phyloP scores from a whole-genome alignment of 2,888 invertebrate species.

The Nomada flava region DNA sequence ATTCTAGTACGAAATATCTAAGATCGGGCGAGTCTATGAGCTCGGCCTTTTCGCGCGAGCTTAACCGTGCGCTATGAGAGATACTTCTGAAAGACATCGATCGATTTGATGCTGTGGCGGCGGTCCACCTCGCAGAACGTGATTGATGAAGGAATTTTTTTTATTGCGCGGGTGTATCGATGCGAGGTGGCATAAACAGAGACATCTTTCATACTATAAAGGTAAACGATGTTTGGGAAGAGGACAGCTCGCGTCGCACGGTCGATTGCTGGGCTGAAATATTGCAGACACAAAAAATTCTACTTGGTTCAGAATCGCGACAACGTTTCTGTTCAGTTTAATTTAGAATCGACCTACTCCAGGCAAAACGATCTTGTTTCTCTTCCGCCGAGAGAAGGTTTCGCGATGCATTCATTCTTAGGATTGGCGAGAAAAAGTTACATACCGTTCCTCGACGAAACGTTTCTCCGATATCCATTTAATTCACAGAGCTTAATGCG shows the following conservation, averaged over 20 bases:
- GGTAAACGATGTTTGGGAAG: background rate
- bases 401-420: background rate
- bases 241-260: background rate
- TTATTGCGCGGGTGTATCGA: slow-evolving; percentile 6
- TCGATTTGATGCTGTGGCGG: slow-evolving; percentile 29
- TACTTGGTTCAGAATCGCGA: background rate
- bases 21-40: slow-evolving; percentile 39
- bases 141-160: slow-evolving; percentile 27
- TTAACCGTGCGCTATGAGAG: slow-evolving; percentile 14
- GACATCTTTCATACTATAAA: background rate
- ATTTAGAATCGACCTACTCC: background rate
- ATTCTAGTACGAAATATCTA: slow-evolving; percentile 43
- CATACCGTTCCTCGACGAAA: background rate
- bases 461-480: slow-evolving; percentile 12
- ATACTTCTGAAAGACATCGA: slow-evolving; percentile 32
- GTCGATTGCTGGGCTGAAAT: slow-evolving; percentile 1
- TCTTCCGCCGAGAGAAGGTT: background rate
- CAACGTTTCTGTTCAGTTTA: background rate
- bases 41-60: background rate
- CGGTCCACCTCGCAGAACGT: background rate
- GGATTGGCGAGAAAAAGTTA: background rate
- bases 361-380: background rate
- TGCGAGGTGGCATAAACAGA: slow-evolving; percentile 3
- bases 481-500: slow-evolving; percentile 43
- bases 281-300: background rate